These are phyloP conservation scores for Conchocele bisecta DNA, from an alignment of 2,888 invertebrate genomes.

Conservation along the genomic window DNA sequence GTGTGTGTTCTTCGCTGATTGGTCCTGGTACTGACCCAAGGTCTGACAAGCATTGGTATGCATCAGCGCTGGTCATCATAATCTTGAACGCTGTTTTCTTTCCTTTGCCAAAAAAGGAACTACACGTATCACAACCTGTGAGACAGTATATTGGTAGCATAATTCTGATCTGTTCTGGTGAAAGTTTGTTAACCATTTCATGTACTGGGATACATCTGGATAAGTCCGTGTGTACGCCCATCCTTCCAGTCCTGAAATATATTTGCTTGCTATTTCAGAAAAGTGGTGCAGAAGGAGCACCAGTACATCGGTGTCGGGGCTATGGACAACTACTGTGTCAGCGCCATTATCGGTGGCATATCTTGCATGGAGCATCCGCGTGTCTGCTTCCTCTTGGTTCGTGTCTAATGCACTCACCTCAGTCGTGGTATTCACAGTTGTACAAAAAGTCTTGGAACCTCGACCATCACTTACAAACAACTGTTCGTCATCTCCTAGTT, in stretches of 20 bases:
- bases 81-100: constrained; percentile 17
- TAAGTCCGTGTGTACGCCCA: neutral
- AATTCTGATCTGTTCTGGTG: neutral
- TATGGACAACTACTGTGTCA: constrained; percentile 1
- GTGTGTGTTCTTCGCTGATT: neutral
- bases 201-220: constrained; percentile 21
- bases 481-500: neutral
- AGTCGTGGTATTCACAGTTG: neutral
- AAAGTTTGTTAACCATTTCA: neutral
- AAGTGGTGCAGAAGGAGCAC: constrained; percentile 25
- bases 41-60: neutral
- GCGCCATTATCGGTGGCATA: constrained; percentile 8
- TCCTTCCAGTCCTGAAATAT: neutral
- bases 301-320: constrained; percentile 38
- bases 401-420: neutral
- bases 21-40: neutral
- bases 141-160: constrained; percentile 12
- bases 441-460: neutral
- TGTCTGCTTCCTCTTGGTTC: constrained; percentile 35
- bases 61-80: neutral
- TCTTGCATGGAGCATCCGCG: constrained; percentile 15
- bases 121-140: constrained; percentile 27
- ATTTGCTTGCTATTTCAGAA: neutral
- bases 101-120: constrained; percentile 14
- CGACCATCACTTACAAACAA: constrained; percentile 1